A percentile compares a stretch with the other conserved stretches of the same genome.
Evolutionary conservation across 2,113 vertebrate genomes (phyloP).

Genomic region (Hippocampus barbouri): DNA sequence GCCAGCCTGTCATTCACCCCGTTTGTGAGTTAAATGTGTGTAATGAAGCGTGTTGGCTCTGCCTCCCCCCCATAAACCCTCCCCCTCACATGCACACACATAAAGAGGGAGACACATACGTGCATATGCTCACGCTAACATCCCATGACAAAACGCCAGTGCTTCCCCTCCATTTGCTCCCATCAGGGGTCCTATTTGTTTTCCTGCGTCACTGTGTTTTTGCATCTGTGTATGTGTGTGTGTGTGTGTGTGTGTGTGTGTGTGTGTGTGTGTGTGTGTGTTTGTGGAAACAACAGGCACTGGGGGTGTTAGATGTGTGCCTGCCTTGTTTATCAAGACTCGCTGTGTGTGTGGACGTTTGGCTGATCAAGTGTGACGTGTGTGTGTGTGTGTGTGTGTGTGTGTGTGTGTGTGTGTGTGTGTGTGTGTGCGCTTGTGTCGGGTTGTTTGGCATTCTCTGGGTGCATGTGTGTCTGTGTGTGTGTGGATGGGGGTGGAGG

Average conservation of each 20-base stretch:
- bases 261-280: constrained; percentile 47
- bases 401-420: too few relatives aligned
- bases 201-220: constrained; percentile 25
- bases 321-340: constrained; percentile 53
- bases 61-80: constrained; percentile 19
- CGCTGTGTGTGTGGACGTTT: constrained; percentile 41
- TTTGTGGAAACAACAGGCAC: constrained; percentile 21
- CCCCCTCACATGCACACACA: constrained; percentile 21
- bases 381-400: constrained; percentile 31
- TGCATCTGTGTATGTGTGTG: constrained; percentile 47
- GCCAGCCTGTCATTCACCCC: constrained; percentile 68
- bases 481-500: constrained; percentile 28
- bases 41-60: constrained; percentile 67
- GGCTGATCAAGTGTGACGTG: constrained; percentile 60
- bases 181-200: constrained; percentile 55
- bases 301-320: constrained; percentile 37
- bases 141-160: constrained; percentile 64
- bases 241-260: constrained; percentile 45
- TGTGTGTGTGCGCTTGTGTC: constrained; percentile 39
- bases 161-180: constrained; percentile 69
- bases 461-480: constrained; percentile 39
- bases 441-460: constrained; percentile 27
- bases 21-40: constrained; percentile 74
- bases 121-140: constrained; percentile 51
- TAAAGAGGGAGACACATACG: constrained; percentile 16